phyloP scores from a whole-genome alignment of 2,113 vertebrate genomes.

The Meleagris gallopavo region DNA sequence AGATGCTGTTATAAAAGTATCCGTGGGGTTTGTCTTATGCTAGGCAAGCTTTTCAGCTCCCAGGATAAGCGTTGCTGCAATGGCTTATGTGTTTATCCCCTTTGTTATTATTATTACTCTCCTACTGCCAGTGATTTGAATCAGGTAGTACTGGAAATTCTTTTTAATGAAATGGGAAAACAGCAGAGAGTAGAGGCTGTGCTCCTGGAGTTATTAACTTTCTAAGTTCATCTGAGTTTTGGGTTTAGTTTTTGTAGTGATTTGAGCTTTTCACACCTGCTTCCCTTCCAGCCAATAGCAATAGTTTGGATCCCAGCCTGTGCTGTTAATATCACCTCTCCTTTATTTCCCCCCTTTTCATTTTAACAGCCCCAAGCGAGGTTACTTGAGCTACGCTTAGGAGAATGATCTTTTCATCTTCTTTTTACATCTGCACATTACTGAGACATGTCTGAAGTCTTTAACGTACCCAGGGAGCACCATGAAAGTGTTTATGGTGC shows the following conservation, averaged over 20 bases:
- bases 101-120: neutral
- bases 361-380: neutral
- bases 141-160: neutral
- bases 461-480: neutral
- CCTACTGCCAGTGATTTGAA: neutral
- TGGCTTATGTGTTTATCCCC: accelerated
- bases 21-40: constrained; percentile 1
- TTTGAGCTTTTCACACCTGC: neutral
- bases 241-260: neutral
- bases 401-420: neutral
- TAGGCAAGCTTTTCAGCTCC: constrained; percentile 32
- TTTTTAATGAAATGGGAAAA: constrained; percentile 9
- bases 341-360: neutral
- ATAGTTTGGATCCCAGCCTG: neutral
- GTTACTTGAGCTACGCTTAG: neutral
- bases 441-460: neutral
- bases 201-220: neutral
- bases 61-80: neutral
- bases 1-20: neutral
- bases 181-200: neutral
- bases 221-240: neutral
- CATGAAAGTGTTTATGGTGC: neutral
- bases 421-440: neutral
- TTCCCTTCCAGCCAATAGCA: neutral
- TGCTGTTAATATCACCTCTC: neutral